Evolutionary conservation across 2,797 vertebrate species (phyloP).

Genomic region (Dromococcyx pavoninus): DNA sequence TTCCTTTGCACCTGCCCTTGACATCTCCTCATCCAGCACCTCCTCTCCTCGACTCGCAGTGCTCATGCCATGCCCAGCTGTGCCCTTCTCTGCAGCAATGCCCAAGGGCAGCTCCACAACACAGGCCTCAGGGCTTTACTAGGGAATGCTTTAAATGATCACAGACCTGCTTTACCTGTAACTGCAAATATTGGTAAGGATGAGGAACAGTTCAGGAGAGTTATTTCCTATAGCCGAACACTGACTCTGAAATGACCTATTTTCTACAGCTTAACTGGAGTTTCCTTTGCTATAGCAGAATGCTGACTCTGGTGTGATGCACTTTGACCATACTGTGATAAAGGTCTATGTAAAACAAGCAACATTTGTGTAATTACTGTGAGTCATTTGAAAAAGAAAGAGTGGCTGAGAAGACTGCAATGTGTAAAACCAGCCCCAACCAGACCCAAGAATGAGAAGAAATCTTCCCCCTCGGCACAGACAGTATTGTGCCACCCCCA

Average conservation of each 20-base stretch:
- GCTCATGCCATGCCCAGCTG: rapidly evolving
- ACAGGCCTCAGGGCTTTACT: not conserved
- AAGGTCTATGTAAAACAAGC: not conserved
- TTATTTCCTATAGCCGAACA: not conserved
- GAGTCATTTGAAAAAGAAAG: not conserved
- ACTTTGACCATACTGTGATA: not conserved
- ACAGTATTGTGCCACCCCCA: not conserved
- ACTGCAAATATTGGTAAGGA: not conserved
- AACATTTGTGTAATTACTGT: not conserved
- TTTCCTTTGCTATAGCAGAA: not conserved
- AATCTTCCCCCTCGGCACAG: not conserved
- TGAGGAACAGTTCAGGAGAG: not conserved
- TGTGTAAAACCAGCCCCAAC: not conserved
- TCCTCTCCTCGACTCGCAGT: rapidly evolving
- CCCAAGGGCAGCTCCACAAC: not conserved
- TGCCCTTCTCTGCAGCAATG: not conserved
- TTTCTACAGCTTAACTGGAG: not conserved
- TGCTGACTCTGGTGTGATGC: not conserved
- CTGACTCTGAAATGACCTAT: not conserved
- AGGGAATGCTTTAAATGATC: not conserved
- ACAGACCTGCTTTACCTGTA: not conserved
- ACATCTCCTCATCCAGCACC: not conserved
- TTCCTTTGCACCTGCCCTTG: rapidly evolving
- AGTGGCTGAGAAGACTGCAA: not conserved
- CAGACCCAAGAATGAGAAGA: rapidly evolving